phyloP scores from a whole-genome alignment of 2,797 vertebrate genomes.

The Ctenopoma kingsleyae region DNA sequence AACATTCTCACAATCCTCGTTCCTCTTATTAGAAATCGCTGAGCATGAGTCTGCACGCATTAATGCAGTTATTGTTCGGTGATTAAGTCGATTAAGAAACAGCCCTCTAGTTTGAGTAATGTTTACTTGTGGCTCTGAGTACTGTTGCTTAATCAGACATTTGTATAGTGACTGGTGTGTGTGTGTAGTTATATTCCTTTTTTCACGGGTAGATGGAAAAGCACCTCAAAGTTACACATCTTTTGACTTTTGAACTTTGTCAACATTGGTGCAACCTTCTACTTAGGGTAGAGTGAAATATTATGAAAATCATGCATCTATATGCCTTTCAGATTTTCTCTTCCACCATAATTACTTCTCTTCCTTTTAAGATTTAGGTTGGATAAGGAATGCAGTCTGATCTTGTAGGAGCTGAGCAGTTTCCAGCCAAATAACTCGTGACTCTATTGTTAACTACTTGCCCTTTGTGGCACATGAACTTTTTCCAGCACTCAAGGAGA shows the following conservation, averaged over 20 bases:
- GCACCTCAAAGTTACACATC: slow-evolving; percentile 10
- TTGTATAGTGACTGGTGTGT: neutral
- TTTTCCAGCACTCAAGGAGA: slow-evolving; percentile 42
- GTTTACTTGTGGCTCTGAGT: slow-evolving; percentile 49
- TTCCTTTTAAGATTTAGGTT: slow-evolving; percentile 72
- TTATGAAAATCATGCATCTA: slow-evolving; percentile 18
- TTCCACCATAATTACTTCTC: slow-evolving; percentile 55
- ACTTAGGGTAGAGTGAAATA: slow-evolving; percentile 20
- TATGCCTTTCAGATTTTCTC: slow-evolving; percentile 29
- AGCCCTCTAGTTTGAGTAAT: slow-evolving; percentile 32
- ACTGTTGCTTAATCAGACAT: slow-evolving; percentile 11
- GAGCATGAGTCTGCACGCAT: slow-evolving; percentile 68
- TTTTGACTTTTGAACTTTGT: slow-evolving; percentile 30
- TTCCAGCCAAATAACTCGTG: slow-evolving; percentile 74
- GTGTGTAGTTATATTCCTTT: neutral
- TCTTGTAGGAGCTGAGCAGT: slow-evolving; percentile 66
- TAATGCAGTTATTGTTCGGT: slow-evolving; percentile 79
- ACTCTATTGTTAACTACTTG: slow-evolving; percentile 68
- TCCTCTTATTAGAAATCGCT: slow-evolving; percentile 66
- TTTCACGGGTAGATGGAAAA: neutral
- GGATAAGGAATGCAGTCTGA: slow-evolving; percentile 75
- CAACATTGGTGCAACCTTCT: neutral
- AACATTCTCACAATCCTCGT: slow-evolving; percentile 72
- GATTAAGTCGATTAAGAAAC: slow-evolving; percentile 72
- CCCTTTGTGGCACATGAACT: slow-evolving; percentile 56